Base-by-base conservation (phyloP, 2,888 invertebrate genomes). In the Lithophane semibrunnea region DNA sequence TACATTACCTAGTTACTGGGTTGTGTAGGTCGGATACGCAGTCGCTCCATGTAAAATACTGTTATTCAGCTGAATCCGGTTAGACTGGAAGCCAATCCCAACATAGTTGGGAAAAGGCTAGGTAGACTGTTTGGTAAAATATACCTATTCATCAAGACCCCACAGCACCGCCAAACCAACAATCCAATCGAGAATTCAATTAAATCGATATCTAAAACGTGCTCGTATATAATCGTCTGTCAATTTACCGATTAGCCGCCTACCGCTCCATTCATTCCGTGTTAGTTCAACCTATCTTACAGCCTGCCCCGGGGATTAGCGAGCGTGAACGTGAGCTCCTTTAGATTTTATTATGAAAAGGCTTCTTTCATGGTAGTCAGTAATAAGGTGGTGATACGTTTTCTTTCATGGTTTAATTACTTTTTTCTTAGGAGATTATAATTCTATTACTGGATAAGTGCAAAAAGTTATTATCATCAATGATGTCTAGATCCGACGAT, bases 151-250 rank as follows among this genome's bases (percentile, higher is more conserved):
- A 63, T 44, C 5, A 0, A 58, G 3, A n/a, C 49, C 8, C n/a
- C 47, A 49, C 54, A 69, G 21, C 29, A 56, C 24, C n/a, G 9
- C 13, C 42, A 63, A n/a, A 49, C 37, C 44, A 24, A 49, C 13
- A 44, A 56, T 10, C n/a, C 54, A 21, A 61, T 10, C 54, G 13
- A 63, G 49, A 69, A 69, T 60, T 24, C 68, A 72, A 67, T 72
- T 56, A 68, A 52, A 56, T 58, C 37, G 79, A 83, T 72, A 24
- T 21, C 68, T 49, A 29, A 73, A 66, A 13, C 72, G 54, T 56
- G 84, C 52, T 72, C 64, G 13, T n/a, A 73, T 78, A 58, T 70
- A 67, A 82, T 84, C 67, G 54, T n/a, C 47, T 75, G 75, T 84
- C 80, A 75, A 75, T 84, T 75, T 65, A 58, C 60, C 37, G 71